Conservation (phyloP, 2,888 invertebrate species). For the Pegoplata infirma region DNA sequence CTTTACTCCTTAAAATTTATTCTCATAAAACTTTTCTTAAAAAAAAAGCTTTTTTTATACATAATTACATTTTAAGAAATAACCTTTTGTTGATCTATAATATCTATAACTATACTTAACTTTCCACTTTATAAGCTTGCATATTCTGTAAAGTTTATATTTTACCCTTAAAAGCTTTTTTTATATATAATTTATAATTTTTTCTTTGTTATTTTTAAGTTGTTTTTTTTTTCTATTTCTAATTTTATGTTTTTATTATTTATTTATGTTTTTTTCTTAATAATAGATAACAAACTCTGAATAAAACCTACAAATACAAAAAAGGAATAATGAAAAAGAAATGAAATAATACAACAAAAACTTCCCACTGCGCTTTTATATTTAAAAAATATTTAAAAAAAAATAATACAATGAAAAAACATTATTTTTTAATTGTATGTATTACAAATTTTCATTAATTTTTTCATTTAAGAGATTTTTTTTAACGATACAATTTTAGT, state of each 20-base stretch:
- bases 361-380: constrained; percentile 78
- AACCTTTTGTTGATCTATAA: background rate
- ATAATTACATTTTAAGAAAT: background rate
- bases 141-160: background rate
- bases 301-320: constrained; percentile 66
- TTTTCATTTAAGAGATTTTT: constrained; percentile 24
- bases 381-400: constrained; percentile 66
- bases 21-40: constrained; percentile 3
- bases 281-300: constrained; percentile 33
- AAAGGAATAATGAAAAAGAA: constrained; percentile 70
- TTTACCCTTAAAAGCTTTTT: background rate
- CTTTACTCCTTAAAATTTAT: background rate
- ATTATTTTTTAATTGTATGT: constrained; percentile 44
- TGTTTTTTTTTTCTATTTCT: background rate
- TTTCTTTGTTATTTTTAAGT: background rate
- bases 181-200: too few relatives aligned
- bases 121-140: background rate
- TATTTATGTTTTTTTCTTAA: constrained; percentile 1
- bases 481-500: constrained; percentile 7
- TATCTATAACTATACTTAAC: background rate
- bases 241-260: background rate
- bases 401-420: constrained; percentile 59
- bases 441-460: constrained; percentile 39
- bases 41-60: constrained; percentile 8
- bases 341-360: constrained; percentile 74